A percentile compares a stretch with the other conserved stretches of the same genome.
Evolutionary conservation across 2,797 vertebrate genomes (phyloP).

Genomic region (Agapornis canus): DNA sequence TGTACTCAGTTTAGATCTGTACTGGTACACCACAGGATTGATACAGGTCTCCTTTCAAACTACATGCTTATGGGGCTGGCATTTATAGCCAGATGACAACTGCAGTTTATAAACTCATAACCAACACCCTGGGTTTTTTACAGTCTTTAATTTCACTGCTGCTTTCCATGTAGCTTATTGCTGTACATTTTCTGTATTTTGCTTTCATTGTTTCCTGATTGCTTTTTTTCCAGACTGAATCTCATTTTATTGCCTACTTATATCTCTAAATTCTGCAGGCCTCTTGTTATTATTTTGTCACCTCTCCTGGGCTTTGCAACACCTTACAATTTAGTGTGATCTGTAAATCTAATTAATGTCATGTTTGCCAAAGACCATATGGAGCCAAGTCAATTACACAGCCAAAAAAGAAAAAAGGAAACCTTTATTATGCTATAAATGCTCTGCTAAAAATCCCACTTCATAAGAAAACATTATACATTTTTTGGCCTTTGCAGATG

Average conservation of each 20-base stretch:
- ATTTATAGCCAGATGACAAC: background rate
- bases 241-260: constrained; percentile 44
- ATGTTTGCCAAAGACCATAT: constrained; percentile 38
- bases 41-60: background rate
- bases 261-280: constrained; percentile 32
- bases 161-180: background rate
- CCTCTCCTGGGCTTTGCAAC: constrained; percentile 29
- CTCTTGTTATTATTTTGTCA: constrained; percentile 52
- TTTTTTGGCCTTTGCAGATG: background rate
- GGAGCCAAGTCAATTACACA: constrained; percentile 37
- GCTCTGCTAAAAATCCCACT: background rate
- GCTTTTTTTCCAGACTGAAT: constrained; percentile 13
- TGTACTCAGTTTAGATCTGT: background rate
- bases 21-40: background rate
- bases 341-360: constrained; percentile 52
- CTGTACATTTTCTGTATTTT: background rate
- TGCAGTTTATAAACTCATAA: background rate
- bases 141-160: constrained; percentile 6
- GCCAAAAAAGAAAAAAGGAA: background rate
- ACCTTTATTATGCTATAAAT: constrained; percentile 33
- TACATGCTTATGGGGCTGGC: background rate
- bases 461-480: background rate
- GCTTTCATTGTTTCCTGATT: constrained; percentile 22
- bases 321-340: constrained; percentile 43
- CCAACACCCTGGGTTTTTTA: background rate